Conservation (phyloP, 2,797 vertebrate species). For the Gymnothorax reevesii region DNA sequence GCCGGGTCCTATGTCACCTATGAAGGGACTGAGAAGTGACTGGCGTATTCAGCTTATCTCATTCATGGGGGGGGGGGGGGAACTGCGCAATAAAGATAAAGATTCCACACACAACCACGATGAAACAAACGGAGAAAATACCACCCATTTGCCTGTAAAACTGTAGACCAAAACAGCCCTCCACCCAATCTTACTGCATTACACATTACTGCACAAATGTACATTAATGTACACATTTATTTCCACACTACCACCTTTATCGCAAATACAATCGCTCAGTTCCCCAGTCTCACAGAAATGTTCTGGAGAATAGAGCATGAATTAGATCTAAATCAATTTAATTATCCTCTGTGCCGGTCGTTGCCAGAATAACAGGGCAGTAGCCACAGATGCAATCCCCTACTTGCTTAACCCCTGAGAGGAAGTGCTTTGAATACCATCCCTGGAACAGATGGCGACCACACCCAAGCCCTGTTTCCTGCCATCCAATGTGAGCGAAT, state of each 20-base stretch:
- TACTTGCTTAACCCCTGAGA: background rate
- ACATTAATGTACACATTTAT: background rate
- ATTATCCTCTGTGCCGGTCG: background rate
- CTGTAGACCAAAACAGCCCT: background rate
- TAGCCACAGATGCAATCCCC: background rate
- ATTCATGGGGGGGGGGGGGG: background rate
- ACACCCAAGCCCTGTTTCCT: background rate
- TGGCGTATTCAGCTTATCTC: background rate
- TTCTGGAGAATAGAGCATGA: background rate
- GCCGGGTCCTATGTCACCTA: background rate
- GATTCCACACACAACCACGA: background rate
- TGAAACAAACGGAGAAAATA: background rate
- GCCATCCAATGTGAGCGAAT: background rate
- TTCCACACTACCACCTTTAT: background rate
- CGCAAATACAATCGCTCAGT: background rate
- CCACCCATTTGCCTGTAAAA: background rate
- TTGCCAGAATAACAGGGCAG: background rate
- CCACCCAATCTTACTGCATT: background rate
- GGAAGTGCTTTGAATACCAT: background rate
- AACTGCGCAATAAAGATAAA: background rate
- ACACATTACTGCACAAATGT: background rate
- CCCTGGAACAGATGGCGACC: constrained; percentile 17
- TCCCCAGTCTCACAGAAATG: background rate
- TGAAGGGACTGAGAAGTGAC: background rate
- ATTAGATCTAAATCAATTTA: background rate